phyloP scores from a whole-genome alignment of 2,113 vertebrate species.

The Rattus norvegicus region DNA sequence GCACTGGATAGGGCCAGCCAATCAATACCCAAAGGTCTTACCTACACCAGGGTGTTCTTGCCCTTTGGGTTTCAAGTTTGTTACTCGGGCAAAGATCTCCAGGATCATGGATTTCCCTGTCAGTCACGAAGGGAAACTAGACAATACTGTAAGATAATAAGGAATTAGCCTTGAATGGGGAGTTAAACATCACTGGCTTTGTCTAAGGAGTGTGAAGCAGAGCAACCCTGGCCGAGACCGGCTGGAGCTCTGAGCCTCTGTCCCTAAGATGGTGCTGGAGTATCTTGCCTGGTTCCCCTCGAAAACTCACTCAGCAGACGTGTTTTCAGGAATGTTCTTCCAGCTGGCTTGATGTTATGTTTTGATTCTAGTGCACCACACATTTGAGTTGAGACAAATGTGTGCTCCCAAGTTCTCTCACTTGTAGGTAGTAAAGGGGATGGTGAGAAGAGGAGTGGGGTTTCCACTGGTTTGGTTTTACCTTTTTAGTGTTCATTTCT shows the following conservation, averaged over 20 bases:
- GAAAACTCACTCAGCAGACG: slow-evolving; percentile 28
- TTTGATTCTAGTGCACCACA: slow-evolving; percentile 69
- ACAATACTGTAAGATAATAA: slow-evolving; percentile 26
- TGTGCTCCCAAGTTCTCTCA: slow-evolving; percentile 50
- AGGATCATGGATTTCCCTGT: slow-evolving; percentile 53
- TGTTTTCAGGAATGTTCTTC: slow-evolving; percentile 69
- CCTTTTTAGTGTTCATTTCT: slow-evolving; percentile 57
- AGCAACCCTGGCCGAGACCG: slow-evolving; percentile 8
- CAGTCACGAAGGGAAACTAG: slow-evolving; percentile 25
- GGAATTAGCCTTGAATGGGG: slow-evolving; percentile 2
- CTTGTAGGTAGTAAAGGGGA: slow-evolving; percentile 57
- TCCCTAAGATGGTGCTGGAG: background rate
- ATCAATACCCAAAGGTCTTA: slow-evolving; percentile 19
- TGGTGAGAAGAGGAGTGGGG: background rate
- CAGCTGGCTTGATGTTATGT: slow-evolving; percentile 57
- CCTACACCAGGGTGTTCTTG: background rate
- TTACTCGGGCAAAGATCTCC: slow-evolving; percentile 11
- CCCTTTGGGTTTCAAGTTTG: slow-evolving; percentile 45
- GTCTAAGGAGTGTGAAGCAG: slow-evolving; percentile 40
- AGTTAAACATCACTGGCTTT: background rate
- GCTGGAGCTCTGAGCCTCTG: background rate
- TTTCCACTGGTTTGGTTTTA: slow-evolving; percentile 51
- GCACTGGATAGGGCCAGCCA: background rate
- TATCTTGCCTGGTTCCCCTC: background rate
- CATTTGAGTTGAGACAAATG: slow-evolving; percentile 58